Base-by-base conservation (phyloP, 2,797 vertebrate species). In the Rallus crepitans region DNA sequence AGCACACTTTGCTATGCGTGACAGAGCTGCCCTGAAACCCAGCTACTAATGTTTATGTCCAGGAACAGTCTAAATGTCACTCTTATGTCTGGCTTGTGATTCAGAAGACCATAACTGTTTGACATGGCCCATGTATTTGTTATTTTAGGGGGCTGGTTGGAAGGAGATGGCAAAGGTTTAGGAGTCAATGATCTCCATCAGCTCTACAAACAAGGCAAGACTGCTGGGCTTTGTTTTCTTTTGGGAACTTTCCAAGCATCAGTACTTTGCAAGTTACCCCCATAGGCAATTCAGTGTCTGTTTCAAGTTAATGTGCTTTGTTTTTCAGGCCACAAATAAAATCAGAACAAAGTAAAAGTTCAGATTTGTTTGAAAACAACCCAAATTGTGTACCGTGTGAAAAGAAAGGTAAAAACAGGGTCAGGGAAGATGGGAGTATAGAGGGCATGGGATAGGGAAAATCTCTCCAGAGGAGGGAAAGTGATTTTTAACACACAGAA, bases 271-370 rank as follows among this genome's bases (percentile, higher is more conserved):
- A 75, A 95, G 90, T 87, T 84, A 86, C 87, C 92, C 90, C 90
- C 69, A 90, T 78, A 89, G 82, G 87, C 83, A 90, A 42, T 68
- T 30, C 82, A 72, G 64, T 65, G 39, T 95, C 90, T 96, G 91
- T 94, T 96, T 97, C 89, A 88, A 97, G 92, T 95, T 96, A 97
- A 96, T 88, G 55, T 9, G 60, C 91, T 95, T 96, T 96, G 80
- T 93, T 97, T 97, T 94, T 96, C 90, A 94, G 89, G 55, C 91
- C 73, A 87, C 96, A 97, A 95, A 94, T 96, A 97, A 93, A 97
- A 81, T 53, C 83, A 96, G 96, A 94, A 94, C 82, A 94, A 96
- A 96, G 94, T 42, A 68, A 95, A 91, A 93, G 95, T 90, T 96
- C 93, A 96, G 87, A 37, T 83, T 89, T 97, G 83, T 96, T 95